Base-by-base conservation (phyloP, 2,113 vertebrate species). In the Nothobranchius furzeri region DNA sequence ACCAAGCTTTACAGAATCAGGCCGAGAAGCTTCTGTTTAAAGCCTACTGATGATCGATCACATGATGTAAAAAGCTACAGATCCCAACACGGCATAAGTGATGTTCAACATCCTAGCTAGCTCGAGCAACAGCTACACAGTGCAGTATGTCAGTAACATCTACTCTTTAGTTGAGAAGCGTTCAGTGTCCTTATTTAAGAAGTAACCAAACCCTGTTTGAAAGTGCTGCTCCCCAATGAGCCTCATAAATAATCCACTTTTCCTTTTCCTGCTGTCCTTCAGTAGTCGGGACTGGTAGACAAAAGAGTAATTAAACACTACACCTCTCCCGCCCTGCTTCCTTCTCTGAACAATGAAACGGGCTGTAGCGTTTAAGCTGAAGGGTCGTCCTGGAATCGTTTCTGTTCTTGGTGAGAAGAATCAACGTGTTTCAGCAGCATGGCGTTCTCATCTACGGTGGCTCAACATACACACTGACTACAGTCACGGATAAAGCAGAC, bases 281-380 rank as follows among this genome's bases (percentile, higher is more conserved):
- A 20, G 46, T 37, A 30, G 25, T 13, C 57, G 43, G 36, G 5
- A 72, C 37, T 17, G 17, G 73, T 56, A 71, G 73, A 77, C 66
- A 69, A 79, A 75, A 11, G 59, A 68, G 46, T 58, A 81, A 81
- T 85, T 69, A 85, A 70, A 74, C 43, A 47, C 45, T 68, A 63
- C 81, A 78, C 64, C 68, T 63, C 53, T 47, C 55, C 49, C 36
- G n/a, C 47, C 36, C 60, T 56, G 17, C 65, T 73, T 77, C 43
- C 60, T 20, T 53, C 70, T n/a, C 58, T 78, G 70, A 79, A 75
- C 82, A 78, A 79, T 78, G 54, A 58, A 73, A 56, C 14, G 9
- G 68, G 25, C 48, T 53, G 65, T 17, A 35, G 43, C 24, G 49
- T 24, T 53, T 45, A 47, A 9, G 4, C 48, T 35, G 36, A 40